Base-by-base conservation (phyloP, 2,797 vertebrate species). In the Onychomys leucogaster region DNA sequence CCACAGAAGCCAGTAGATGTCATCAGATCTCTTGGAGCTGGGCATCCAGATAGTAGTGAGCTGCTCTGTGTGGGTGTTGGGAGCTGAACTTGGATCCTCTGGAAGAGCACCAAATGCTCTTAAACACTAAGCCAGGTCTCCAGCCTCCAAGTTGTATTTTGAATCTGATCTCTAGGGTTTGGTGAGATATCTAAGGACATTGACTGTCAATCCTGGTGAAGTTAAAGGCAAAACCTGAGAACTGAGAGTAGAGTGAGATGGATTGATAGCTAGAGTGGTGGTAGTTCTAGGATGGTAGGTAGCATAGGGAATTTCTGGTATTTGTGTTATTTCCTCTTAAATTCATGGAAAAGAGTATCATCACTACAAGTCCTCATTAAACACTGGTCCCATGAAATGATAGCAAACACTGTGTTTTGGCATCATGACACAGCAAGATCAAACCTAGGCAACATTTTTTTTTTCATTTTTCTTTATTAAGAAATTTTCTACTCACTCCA, bases 181-280 rank as follows among this genome's bases (percentile, higher is more conserved):
- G 83, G 17, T 84, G 34, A 91, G 97, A 61, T 84, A 27, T 16
- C 27, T 9, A 81, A 84, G 37, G 88, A 87, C 5, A 82, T 2
- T 14, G 59, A 65, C 41, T 90, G 32, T 46, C 57, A 89, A 25
- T 32, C 67, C 46, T 84, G 57, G 10, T 27, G 57, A 92, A 96
- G 77, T 57, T 89, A 1, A 73, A 37, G 80, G 55, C n/a, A 92
- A 87, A 69, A 73, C 0, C 0, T 34, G 82, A 86, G 57, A 96
- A 63, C 25, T 61, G 19, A 88, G 23, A 12, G 1, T 71, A 87
- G n/a, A 23, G 23, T 2, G 19, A 49, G 5, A 27, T 1, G 87
- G 87, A 91, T 69, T 9, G 0, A 23, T 88, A 94, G 67, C 63
- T 89, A 76, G 55, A 91, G 91, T 8, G 90, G 25, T 92, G 86